Base-by-base conservation (phyloP, 1,140 invertebrate species). In the Papilio helenus region DNA sequence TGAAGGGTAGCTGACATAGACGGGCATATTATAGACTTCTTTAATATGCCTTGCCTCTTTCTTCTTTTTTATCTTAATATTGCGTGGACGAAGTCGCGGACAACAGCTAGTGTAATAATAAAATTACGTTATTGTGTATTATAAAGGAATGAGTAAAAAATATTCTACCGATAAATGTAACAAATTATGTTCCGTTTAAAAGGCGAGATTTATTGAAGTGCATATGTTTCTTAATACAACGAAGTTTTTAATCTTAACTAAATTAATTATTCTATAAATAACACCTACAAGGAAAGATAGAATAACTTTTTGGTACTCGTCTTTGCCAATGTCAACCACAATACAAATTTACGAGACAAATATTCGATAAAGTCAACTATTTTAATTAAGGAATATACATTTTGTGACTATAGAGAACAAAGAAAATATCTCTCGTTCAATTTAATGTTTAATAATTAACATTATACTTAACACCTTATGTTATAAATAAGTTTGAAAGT, bases 401-500 rank as follows among this genome's bases (percentile, higher is more conserved):
- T 23, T 61, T 61, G 20, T 12, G 20, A 23, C 20, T 61, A 9
- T 10, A 26, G 9, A 26, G 61, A 68, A 29, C 61, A 68, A 68
- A 68, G 61, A 68, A 68, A 68, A 68, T 3, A 68, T 65, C 10
- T 12, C 23, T 29, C 61, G 29, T 65, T 65, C 16, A 65, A 65
- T 29, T 16, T 61, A 26, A 61, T 65, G 26, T 65, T 14, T 29
- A 3, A 29, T 65, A 29, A 29, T 65, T 14, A 65, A 23, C 23
- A 10, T 26, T 23, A 29, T 65, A 4, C 10, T 65, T 65, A 26
- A 29, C 61, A 65, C 61, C 10, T 65, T 65, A 29, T 34, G 14
- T 4, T 68, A 29, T 29, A 68, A 65, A 68, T 68, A 68, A 68
- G 26, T 68, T 68, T 68, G 26, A 68, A 68, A 68, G 26, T 34